Base-by-base conservation (phyloP, 2,888 invertebrate species). In the Lasioglossum figueresi region DNA sequence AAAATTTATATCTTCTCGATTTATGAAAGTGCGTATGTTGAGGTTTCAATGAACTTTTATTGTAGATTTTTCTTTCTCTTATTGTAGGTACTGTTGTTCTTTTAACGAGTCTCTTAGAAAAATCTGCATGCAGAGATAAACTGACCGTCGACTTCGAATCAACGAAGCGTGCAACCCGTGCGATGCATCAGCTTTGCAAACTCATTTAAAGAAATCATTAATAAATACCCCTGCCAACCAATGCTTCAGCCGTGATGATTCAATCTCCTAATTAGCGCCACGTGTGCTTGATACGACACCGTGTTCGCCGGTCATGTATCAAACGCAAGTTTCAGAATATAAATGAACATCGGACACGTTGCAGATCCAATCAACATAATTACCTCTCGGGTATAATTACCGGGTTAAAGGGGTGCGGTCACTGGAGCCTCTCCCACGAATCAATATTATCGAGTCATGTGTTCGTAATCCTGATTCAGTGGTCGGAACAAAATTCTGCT, bases 281-380 rank as follows among this genome's bases (percentile, higher is more conserved):
- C 66, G 66, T 66, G 31, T 66, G 31, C 27, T 52, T 23, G 52
- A 52, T 52, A 52, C 52, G 52, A 52, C 52, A 52, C 6, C 52
- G 52, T 52, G 52, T 52, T n/a, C 52, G 23, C 52, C 52, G 52
- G 52, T 52, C 23, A 52, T 52, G 52, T 52, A 52, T 52, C 52
- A 52, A 52, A 52, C 23, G 52, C 52, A 52, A 52, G 52, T 23
- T 52, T 52, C 52, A 52, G 76, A 63, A 76, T 76, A 59, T 76
- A 76, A 76, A 76, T 76, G 43, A 76, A 76, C 34, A 66, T 45
- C 76, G 45, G 45, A 63, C 40, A n/a, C 63, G 45, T 66, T 43
- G 63, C 63, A 63, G 76, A 45, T 63, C 76, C 56, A 76, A 43
- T 59, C 63, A 59, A 76, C 63, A 59, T 76, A 76, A 76, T 76